These are phyloP conservation scores for Azemiops feae DNA, from an alignment of 2,113 vertebrate genomes.

Conservation along the genomic window DNA sequence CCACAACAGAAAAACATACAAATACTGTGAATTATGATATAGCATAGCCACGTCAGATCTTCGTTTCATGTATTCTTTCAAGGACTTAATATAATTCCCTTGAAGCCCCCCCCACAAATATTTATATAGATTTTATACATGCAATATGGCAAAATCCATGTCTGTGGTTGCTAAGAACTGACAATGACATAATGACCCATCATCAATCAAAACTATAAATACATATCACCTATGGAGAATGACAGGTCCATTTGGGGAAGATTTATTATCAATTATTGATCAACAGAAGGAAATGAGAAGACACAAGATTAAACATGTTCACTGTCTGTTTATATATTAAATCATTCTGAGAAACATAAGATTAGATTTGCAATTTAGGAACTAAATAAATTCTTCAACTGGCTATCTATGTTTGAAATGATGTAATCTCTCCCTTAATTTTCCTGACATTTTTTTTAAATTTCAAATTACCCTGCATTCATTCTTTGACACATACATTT, in stretches of 20 bases:
- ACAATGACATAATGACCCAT: not conserved
- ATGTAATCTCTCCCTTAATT: not conserved
- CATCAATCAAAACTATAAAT: not conserved
- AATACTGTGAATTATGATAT: not conserved
- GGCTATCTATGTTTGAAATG: not conserved
- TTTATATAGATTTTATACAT: not conserved
- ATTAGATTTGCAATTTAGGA: not conserved
- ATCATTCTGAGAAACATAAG: not conserved
- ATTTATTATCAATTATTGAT: not conserved
- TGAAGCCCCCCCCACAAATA: not conserved
- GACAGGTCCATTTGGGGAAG: not conserved
- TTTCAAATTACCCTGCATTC: not conserved
- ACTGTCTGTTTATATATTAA: not conserved
- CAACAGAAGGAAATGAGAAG: not conserved
- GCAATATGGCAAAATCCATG: not conserved
- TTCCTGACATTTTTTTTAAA: not conserved
- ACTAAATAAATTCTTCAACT: not conserved
- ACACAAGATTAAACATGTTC: not conserved
- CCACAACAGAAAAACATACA: not conserved
- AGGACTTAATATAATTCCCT: not conserved
- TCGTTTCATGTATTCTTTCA: not conserved
- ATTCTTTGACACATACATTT: not conserved
- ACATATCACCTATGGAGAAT: not conserved
- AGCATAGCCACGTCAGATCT: not conserved
- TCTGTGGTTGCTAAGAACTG: not conserved